Evolutionary conservation across 2,888 invertebrate species (phyloP).

Genomic region (Ophion slaviceki): DNA sequence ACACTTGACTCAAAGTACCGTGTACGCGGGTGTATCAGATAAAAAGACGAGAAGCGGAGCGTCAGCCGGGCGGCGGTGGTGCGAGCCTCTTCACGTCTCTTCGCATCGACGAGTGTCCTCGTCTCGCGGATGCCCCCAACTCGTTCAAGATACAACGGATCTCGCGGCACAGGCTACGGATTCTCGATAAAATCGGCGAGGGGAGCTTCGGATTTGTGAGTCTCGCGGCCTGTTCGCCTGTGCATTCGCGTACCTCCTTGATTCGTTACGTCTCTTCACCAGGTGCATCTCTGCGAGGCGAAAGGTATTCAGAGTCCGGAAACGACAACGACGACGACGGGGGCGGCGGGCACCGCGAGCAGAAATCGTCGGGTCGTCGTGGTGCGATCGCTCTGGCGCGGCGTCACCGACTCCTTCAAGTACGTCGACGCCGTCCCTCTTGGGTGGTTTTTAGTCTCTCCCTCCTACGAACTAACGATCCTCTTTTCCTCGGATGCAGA

Average conservation of each 20-base stretch:
- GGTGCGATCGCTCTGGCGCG: slow-evolving; percentile 91
- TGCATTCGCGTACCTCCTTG: neutral
- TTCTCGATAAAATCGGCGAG: slow-evolving; percentile 94
- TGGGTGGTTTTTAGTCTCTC: neutral
- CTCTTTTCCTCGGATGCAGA: slow-evolving; percentile 84
- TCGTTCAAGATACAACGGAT: slow-evolving; percentile 84
- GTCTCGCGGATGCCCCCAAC: slow-evolving; percentile 73
- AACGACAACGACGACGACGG: slow-evolving; percentile 83
- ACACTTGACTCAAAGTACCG: neutral
- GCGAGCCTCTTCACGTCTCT: slow-evolving; percentile 90
- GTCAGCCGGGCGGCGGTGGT: slow-evolving; percentile 72
- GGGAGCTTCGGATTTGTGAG: slow-evolving; percentile 94
- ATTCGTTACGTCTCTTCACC: neutral
- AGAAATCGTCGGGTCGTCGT: slow-evolving; percentile 89
- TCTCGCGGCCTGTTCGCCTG: neutral
- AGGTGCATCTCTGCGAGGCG: slow-evolving; percentile 91
- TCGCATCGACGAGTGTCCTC: slow-evolving; percentile 87
- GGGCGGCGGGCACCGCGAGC: slow-evolving; percentile 80
- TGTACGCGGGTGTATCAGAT: slow-evolving; percentile 82
- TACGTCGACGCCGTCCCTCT: slow-evolving; percentile 73
- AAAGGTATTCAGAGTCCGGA: slow-evolving; percentile 87
- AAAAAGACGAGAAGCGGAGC: slow-evolving; percentile 85
- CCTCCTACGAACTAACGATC: neutral
- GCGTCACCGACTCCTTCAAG: slow-evolving; percentile 88
- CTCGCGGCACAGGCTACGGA: slow-evolving; percentile 92